Evolutionary conservation across 2,113 vertebrate species (phyloP).

Genomic region (Neolamprologus variostigma): DNA sequence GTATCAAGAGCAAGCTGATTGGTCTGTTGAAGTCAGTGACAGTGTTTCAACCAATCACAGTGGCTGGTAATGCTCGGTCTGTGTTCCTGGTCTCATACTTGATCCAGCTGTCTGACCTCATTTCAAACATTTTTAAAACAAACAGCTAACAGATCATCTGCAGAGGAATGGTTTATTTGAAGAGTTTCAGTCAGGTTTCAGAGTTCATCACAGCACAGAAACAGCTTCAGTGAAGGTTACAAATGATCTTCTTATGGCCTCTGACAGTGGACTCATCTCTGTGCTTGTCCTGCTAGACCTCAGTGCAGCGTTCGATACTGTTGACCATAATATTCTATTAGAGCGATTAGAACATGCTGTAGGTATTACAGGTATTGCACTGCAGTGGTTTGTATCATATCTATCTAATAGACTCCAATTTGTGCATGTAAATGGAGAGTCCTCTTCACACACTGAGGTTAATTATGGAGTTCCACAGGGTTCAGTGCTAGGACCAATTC

Average conservation of each 20-base stretch:
- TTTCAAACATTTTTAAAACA: not conserved
- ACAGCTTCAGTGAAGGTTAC: not conserved
- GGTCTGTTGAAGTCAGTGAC: not conserved
- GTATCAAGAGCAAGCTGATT: not conserved
- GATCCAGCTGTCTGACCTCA: not conserved
- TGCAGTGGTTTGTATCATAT: not conserved
- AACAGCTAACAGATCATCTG: not conserved
- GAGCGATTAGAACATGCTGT: not conserved
- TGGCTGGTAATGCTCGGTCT: not conserved
- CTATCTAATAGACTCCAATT: not conserved
- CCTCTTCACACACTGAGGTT: not conserved
- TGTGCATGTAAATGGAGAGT: not conserved
- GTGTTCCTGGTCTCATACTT: not conserved
- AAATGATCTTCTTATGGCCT: not conserved
- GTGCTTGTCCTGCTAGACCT: fast-evolving
- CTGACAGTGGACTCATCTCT: not conserved
- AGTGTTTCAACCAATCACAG: not conserved
- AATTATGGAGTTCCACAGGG: not conserved
- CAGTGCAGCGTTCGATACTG: fast-evolving
- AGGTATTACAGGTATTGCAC: fast-evolving
- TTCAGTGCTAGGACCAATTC: not conserved
- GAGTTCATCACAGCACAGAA: not conserved
- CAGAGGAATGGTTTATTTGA: not conserved
- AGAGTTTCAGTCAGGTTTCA: not conserved
- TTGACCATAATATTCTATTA: not conserved